Conservation (phyloP, 2,888 invertebrate species). For the Eilema caniola region DNA sequence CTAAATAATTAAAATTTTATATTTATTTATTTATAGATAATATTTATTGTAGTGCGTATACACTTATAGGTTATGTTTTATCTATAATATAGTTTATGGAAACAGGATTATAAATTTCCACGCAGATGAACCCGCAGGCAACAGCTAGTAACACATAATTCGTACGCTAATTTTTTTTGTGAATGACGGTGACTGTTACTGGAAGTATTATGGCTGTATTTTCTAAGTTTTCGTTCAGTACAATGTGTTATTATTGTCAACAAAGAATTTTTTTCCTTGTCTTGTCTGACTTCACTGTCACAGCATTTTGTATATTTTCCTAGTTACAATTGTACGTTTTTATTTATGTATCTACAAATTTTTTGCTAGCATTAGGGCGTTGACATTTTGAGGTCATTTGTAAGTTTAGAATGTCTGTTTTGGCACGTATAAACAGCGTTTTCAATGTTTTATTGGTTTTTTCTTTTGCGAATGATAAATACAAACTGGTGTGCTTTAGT, state of each 20-base stretch:
- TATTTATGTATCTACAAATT: constrained; percentile 49
- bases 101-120: no score
- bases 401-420: constrained; percentile 29
- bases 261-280: constrained; percentile 29
- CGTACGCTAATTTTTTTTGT: neutral
- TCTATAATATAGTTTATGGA: no score
- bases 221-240: neutral
- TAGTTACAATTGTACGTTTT: constrained; percentile 44
- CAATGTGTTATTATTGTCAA: neutral
- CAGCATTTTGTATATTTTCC: constrained; percentile 36
- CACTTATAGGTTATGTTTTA: no score
- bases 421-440: constrained; percentile 43
- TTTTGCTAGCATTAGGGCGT: constrained; percentile 49
- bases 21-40: no score
- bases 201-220: neutral
- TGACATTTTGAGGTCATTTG: constrained; percentile 54
- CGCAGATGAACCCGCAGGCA: no score
- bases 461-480: constrained; percentile 6
- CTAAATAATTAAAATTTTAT: no score
- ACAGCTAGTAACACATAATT: neutral
- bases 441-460: constrained; percentile 21
- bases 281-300: constrained; percentile 41
- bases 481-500: neutral
- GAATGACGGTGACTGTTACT: no score
- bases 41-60: no score